These are phyloP conservation scores for Lagopus muta DNA, from an alignment of 2,113 vertebrate species.

Conservation along the genomic window DNA sequence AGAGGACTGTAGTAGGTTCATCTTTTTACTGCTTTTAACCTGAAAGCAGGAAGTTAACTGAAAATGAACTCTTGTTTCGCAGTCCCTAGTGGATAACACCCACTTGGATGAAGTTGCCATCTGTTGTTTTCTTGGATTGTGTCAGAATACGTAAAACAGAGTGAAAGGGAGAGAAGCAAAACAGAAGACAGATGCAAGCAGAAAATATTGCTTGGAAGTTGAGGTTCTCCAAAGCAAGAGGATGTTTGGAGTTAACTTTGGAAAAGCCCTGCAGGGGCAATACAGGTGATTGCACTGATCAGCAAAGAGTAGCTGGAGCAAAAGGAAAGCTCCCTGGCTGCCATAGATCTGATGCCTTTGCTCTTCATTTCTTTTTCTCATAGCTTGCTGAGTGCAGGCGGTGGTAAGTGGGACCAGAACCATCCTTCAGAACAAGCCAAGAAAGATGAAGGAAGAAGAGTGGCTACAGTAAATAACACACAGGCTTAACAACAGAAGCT, in stretches of 20 bases:
- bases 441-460: neutral
- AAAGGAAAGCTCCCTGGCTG: neutral
- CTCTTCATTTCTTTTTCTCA: neutral
- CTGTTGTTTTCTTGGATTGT: conserved; percentile 61
- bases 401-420: neutral
- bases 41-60: conserved; percentile 45
- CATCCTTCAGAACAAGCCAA: neutral
- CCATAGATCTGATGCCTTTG: accelerated
- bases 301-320: neutral
- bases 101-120: conserved; percentile 62
- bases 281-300: neutral
- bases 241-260: neutral
- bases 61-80: conserved; percentile 45
- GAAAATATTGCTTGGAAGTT: neutral
- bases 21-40: conserved; percentile 14
- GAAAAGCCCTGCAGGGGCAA: neutral
- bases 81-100: conserved; percentile 46
- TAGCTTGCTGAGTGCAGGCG: neutral
- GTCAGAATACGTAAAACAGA: conserved; percentile 50
- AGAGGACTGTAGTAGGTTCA: neutral
- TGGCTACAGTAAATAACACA: neutral
- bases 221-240: neutral
- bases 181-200: neutral
- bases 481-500: neutral
- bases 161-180: conserved; percentile 33